phyloP scores from a whole-genome alignment of 2,888 invertebrate genomes.

The Orthonychiurus folsomi region DNA sequence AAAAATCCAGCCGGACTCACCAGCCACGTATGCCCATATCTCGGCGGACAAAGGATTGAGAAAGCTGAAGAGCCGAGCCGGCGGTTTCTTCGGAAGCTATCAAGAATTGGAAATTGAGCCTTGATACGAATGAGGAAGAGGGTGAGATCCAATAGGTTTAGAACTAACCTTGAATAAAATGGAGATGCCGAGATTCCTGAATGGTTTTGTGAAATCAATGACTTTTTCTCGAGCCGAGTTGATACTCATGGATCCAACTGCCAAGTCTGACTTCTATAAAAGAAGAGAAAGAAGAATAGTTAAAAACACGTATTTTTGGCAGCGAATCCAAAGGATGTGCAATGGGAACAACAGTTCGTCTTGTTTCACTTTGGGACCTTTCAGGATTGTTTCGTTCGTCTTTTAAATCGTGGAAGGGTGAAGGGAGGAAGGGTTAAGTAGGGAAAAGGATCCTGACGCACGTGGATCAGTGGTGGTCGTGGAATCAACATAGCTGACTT shows the following conservation, averaged over 20 bases:
- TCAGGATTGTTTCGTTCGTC: neutral
- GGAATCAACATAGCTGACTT: slow-evolving; percentile 12
- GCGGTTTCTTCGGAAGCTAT: slow-evolving; percentile 81
- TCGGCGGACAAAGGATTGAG: slow-evolving; percentile 91
- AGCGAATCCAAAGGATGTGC: slow-evolving; percentile 12
- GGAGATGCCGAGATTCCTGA: slow-evolving; percentile 94
- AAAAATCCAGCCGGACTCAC: too few species aligned
- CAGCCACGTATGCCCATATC: slow-evolving; percentile 73
- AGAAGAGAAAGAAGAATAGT: slow-evolving; percentile 8
- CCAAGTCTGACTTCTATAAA: slow-evolving; percentile 81
- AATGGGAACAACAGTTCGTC: neutral
- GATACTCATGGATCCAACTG: slow-evolving; percentile 95
- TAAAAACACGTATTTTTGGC: slow-evolving; percentile 18
- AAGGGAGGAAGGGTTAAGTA: neutral
- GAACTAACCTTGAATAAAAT: slow-evolving; percentile 59
- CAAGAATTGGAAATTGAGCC: slow-evolving; percentile 27
- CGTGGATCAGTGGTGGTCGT: neutral
- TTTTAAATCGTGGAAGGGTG: neutral
- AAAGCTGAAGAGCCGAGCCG: slow-evolving; percentile 84
- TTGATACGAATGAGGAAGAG: neutral
- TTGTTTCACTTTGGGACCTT: too few species aligned
- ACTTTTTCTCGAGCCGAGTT: slow-evolving; percentile 74
- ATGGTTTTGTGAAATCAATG: slow-evolving; percentile 96
- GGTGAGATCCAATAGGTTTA: neutral
- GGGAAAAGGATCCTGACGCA: neutral